phyloP scores from a whole-genome alignment of 2,888 invertebrate genomes.

The Drosophila formosana region DNA sequence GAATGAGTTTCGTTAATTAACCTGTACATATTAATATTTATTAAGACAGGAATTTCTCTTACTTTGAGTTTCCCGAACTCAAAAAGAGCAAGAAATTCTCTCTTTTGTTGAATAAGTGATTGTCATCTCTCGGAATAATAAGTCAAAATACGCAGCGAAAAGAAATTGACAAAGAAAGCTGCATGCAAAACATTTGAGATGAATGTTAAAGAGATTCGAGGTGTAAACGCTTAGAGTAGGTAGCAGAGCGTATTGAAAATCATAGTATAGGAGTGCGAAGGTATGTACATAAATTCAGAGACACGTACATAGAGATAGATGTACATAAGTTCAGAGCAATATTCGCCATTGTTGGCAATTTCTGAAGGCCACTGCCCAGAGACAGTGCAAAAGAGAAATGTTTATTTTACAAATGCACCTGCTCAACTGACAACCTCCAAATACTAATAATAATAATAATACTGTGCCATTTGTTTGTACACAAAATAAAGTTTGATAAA shows the following conservation, averaged over 20 bases:
- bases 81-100: not conserved
- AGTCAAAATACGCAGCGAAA: not conserved
- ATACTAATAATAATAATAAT: constrained; percentile 6
- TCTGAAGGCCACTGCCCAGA: constrained; percentile 37
- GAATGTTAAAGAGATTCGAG: not conserved
- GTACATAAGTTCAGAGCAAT: constrained; percentile 29
- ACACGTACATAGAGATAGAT: constrained; percentile 1
- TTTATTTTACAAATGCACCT: constrained; percentile 7
- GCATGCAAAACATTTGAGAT: not conserved
- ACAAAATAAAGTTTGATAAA: not conserved
- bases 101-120: not conserved
- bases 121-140: not conserved
- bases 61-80: too few species aligned
- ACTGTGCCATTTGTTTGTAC: not conserved
- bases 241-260: not conserved
- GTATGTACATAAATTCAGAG: constrained; percentile 1
- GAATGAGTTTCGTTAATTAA: not conserved
- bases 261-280: not conserved
- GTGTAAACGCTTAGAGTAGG: not conserved
- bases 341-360: constrained; percentile 48
- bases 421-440: not conserved
- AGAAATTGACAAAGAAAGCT: constrained; percentile 14
- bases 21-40: too few species aligned
- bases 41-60: too few species aligned
- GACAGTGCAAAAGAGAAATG: constrained; percentile 1